Base-by-base conservation (phyloP, 2,888 invertebrate species). In the Carterocephalus palaemon region DNA sequence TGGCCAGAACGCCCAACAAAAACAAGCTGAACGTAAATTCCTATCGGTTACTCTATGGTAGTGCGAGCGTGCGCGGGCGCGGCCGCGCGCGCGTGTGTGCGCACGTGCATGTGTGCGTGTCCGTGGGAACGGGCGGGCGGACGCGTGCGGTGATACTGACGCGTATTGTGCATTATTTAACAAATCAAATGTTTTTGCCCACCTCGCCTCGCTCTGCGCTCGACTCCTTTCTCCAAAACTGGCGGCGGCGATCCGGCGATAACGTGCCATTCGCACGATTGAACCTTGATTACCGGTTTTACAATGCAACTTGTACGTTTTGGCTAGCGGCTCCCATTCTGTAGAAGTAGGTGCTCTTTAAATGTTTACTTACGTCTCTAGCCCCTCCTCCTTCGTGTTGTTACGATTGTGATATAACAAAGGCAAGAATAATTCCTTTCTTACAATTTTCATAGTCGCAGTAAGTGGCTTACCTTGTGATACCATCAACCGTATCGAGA, bases 81-180 rank as follows among this genome's bases (percentile, higher is more conserved):
- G 49, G 45, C 60, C 52, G 62, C 29, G 47, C 45, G 39, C 26
- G 29, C 48, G 40, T 47, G 42, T 46, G 41, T 46, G 37, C 15
- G 47, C 31, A 45, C 46, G 53, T 40, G 62, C 49, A 51, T 61
- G 70, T 70, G 75, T 73, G 81, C 57, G 77, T 65, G 75, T 65
- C 77, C 83, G 84, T 83, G 83, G 82, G 84, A 82, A 82, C 81
- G 79, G 43, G 66, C 70, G 67, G 71, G 63, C 70, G 68, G 75
- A 79, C 81, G 83, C 83, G 82, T 82, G 81, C 78, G 79, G 75
- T 61, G 70, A 70, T 76, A 79, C 78, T 72, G 75, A 78, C 79
- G 75, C 68, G 65, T 72, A 77, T 75, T 75, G 75, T 79, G 71
- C 70, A 75, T 75, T 77, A 76, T 77, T 76, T 68, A 67, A 45